These are phyloP conservation scores for Alloscopus bannaensis DNA, from an alignment of 2,888 invertebrate genomes.

Conservation along the genomic window DNA sequence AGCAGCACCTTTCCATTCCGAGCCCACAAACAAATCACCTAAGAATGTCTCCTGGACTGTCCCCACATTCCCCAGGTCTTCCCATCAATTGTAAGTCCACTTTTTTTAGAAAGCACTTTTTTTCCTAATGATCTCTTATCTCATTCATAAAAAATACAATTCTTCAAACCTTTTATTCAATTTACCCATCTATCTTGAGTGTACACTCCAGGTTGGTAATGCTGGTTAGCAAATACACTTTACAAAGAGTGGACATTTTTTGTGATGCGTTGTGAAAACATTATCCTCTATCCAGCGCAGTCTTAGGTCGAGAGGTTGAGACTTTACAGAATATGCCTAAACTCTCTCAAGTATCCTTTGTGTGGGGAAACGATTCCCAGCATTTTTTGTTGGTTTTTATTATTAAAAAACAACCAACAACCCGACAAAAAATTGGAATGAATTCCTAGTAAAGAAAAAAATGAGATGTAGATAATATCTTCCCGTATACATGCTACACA, in stretches of 20 bases:
- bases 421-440: constrained; percentile 17
- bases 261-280: too few relatives aligned
- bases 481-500: neutral
- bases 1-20: constrained; percentile 43
- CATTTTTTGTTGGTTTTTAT: constrained; percentile 13
- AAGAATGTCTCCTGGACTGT: constrained; percentile 27
- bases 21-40: constrained; percentile 39
- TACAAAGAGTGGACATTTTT: too few relatives aligned
- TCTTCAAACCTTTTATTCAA: constrained; percentile 14
- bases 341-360: too few relatives aligned
- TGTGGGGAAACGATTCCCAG: too few relatives aligned
- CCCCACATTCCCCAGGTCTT: constrained; percentile 44
- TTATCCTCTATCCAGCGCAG: too few relatives aligned
- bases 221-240: too few relatives aligned
- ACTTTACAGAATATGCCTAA: too few relatives aligned
- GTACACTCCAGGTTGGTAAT: too few relatives aligned
- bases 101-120: neutral
- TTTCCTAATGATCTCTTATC: neutral
- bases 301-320: too few relatives aligned
- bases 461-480: constrained; percentile 38
- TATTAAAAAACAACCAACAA: constrained; percentile 21
- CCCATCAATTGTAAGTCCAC: constrained; percentile 52
- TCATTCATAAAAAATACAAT: constrained; percentile 17
- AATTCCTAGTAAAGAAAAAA: constrained; percentile 3
- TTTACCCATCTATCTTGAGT: constrained; percentile 5